Evolutionary conservation across 2,113 vertebrate genomes (phyloP), one percentile per base, ranked within the genome.

Genomic region (Sceloporus undulatus): DNA sequence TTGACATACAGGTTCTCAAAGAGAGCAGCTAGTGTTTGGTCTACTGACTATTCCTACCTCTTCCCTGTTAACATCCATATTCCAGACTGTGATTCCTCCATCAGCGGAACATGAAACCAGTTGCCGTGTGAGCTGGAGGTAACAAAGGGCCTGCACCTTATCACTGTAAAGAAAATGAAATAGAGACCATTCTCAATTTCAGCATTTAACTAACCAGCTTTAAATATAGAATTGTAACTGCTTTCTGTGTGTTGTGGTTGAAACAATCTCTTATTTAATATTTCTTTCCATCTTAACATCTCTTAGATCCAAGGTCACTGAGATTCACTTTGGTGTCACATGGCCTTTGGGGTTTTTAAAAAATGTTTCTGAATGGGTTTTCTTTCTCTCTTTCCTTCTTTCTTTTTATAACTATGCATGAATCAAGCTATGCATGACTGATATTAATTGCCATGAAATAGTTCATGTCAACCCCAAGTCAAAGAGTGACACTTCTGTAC

Each of bases 51-150:
- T 77, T 34, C 89, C 92, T 93, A 99, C 98, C 98, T 99, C 99
- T 90, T 99, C 98, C 93, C 99, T 96, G 90, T 95, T 97, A 3
- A 98, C 96, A 89, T 99, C 98, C 99, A 99, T 99, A 96, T 99
- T 99, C 99, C 99, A 99, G 91, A 99, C 98, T 0, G 98, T 98
- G n/a, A 99, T 98, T 19, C 97, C 98, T 0, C 99, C 99, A 65
- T 99, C 99, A 0, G 98, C 97, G 9, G 98, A 98, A 89, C 99
- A 99, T 4, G 99, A 99, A 74, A 99, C 91, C 48, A 99, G 91
- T 96, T 99, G 99, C 81, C 98, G 94, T 1, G 98, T 98, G 92
- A 98, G 91, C 86, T 98, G 98, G 23, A 99, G 94, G 94, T 98
- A 99, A 54, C 98, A 97, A 89, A 99, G 79, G 6, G 98, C 97